Evolutionary conservation across 2,888 invertebrate genomes (phyloP).

Genomic region (Cheiracanthium punctorium): DNA sequence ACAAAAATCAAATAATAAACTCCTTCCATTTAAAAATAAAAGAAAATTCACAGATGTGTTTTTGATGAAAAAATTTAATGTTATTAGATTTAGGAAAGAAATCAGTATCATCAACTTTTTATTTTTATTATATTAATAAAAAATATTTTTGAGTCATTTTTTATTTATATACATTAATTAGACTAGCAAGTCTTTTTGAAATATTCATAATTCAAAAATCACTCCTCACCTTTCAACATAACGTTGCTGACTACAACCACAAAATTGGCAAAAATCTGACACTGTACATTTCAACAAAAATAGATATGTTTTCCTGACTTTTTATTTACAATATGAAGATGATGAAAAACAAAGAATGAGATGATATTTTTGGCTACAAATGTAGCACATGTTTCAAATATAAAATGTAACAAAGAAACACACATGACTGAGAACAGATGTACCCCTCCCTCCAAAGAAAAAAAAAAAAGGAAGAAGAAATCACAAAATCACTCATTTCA

Average conservation of each 20-base stretch:
- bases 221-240: background rate
- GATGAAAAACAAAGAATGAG: background rate
- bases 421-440: background rate
- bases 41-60: no score
- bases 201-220: no score
- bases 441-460: no score
- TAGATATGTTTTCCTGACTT: background rate
- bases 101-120: no score
- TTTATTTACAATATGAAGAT: constrained; percentile 10
- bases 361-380: background rate
- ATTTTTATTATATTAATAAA: no score
- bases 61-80: no score
- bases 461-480: background rate
- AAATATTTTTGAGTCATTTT: no score
- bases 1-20: no score
- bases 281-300: constrained; percentile 11
- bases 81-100: no score
- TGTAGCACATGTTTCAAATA: background rate
- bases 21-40: no score
- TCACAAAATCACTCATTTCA: background rate
- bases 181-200: background rate
- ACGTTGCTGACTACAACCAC: background rate
- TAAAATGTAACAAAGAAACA: constrained; percentile 7
- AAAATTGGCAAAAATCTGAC: background rate
- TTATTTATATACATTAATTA: background rate